These are phyloP conservation scores for Ceraclea dissimilis DNA, from an alignment of 2,888 invertebrate genomes.

Conservation along the genomic window DNA sequence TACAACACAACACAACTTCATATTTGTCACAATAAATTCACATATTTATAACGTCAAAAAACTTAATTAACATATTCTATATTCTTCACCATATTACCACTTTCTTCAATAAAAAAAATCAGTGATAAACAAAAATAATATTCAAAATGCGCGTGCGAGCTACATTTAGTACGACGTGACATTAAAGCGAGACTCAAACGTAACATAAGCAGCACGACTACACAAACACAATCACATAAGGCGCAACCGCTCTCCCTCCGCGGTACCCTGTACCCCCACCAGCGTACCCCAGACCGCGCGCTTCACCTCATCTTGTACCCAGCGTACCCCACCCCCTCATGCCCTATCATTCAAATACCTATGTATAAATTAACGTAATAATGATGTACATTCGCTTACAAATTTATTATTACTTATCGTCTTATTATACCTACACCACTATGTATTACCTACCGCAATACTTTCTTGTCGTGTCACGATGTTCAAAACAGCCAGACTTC, in stretches of 20 bases:
- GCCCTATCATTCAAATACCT: not conserved
- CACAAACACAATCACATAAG: constrained; percentile 24
- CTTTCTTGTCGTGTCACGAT: too few relatives aligned
- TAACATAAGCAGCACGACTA: constrained; percentile 14
- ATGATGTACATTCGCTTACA: too few relatives aligned
- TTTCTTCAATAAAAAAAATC: constrained; percentile 16
- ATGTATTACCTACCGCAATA: too few relatives aligned
- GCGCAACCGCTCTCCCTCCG: constrained; percentile 13
- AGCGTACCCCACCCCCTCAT: too few relatives aligned
- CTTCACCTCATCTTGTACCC: not conserved
- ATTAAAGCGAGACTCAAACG: constrained; percentile 10
- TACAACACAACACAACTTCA: constrained; percentile 12
- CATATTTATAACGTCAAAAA: constrained; percentile 19
- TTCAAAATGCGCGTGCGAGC: constrained; percentile 21
- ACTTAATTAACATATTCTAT: constrained; percentile 11
- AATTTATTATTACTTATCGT: too few relatives aligned
- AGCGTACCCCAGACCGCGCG: constrained; percentile 27
- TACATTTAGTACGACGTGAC: constrained; percentile 22
- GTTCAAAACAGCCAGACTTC: too few relatives aligned
- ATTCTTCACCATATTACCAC: constrained; percentile 15
- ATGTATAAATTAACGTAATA: too few relatives aligned
- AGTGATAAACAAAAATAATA: constrained; percentile 23
- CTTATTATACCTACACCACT: too few relatives aligned
- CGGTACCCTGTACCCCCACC: constrained; percentile 26
- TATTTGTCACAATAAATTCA: constrained; percentile 18